Base-by-base conservation (phyloP, 2,113 vertebrate genomes). In the Oreochromis tanganicae region DNA sequence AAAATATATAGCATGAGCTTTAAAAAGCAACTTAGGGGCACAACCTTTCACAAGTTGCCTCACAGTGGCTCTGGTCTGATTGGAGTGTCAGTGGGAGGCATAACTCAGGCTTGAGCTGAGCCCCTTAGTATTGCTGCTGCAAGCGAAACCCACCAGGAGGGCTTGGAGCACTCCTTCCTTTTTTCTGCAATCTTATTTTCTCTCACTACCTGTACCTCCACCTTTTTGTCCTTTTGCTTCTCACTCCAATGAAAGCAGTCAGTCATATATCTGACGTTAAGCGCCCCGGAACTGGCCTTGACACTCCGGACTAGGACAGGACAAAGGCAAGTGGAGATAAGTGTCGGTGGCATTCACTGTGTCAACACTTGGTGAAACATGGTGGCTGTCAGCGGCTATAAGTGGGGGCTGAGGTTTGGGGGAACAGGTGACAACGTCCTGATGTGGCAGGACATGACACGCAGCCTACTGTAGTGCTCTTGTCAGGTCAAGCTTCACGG, bases 381-480 rank as follows among this genome's bases (percentile, higher is more conserved):
- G 92, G 87, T 73, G 78, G 86, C 88, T 96, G 96, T 95, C 95
- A 95, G 87, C 12, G 19, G 87, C 81, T 82, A 91, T 94, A 91
- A 88, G 80, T 24, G 80, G 85, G 78, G 94, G 88, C 86, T 83
- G 88, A 75, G 89, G 88, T 66, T 68, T 61, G 87, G 59, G 75
- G 80, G 29, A 50, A 52, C 7, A 68, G 88, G 82, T 91, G 92
- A 92, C 94, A 91, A 83, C 89, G 92, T 89, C 85, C 88, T 87
- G 90, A 93, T 89, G 89, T 88, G 91, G 88, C 85, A 86, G 84
- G 89, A 95, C 91, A 89, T 93, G 95, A 96, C 95, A 94, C 78
- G 83, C 78, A 90, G 87, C 90, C 93, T 90, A 93, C 94, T 93
- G 90, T 89, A 93, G 86, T 4, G 50, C 83, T 94, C 83, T 55